Evolutionary conservation across 2,888 invertebrate genomes (phyloP).

Genomic region (Volucella bombylans): DNA sequence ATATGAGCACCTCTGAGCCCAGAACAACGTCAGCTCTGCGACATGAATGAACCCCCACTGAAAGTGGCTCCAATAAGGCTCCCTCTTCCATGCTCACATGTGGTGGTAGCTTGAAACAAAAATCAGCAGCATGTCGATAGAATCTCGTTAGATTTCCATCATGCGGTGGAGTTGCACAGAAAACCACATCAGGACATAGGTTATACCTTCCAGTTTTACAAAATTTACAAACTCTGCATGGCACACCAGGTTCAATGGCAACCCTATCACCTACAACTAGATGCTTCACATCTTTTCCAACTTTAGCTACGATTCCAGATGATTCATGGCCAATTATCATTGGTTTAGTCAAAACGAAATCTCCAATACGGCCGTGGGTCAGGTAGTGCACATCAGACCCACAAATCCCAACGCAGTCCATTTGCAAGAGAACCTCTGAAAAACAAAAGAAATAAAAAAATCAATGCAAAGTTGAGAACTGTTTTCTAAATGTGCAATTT

Average conservation of each 20-base stretch:
- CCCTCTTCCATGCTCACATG: constrained; percentile 96
- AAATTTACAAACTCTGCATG: constrained; percentile 91
- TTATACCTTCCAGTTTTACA: constrained; percentile 95
- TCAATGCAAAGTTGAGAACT: background rate
- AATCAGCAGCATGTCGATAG: constrained; percentile 95
- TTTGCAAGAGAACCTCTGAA: constrained; percentile 86
- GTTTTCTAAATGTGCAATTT: background rate
- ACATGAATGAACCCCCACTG: constrained; percentile 97
- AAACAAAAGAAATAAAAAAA: constrained; percentile 6
- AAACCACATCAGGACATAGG: constrained; percentile 92
- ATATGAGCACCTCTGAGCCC: constrained; percentile 88
- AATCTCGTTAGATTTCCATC: constrained; percentile 94
- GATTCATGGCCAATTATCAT: constrained; percentile 98
- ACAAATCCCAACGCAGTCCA: constrained; percentile 98
- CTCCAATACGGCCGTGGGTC: constrained; percentile 91
- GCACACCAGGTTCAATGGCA: constrained; percentile 96
- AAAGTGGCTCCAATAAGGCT: constrained; percentile 94
- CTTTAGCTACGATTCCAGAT: constrained; percentile 89
- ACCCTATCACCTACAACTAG: constrained; percentile 93
- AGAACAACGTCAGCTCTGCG: constrained; percentile 90
- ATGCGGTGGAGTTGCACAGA: constrained; percentile 97
- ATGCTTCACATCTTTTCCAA: constrained; percentile 87
- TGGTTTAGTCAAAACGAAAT: constrained; percentile 92
- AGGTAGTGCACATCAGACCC: constrained; percentile 98
- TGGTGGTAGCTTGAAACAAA: constrained; percentile 94